Conservation (phyloP, 1,140 invertebrate genomes). For the Chelonus insularis region DNA sequence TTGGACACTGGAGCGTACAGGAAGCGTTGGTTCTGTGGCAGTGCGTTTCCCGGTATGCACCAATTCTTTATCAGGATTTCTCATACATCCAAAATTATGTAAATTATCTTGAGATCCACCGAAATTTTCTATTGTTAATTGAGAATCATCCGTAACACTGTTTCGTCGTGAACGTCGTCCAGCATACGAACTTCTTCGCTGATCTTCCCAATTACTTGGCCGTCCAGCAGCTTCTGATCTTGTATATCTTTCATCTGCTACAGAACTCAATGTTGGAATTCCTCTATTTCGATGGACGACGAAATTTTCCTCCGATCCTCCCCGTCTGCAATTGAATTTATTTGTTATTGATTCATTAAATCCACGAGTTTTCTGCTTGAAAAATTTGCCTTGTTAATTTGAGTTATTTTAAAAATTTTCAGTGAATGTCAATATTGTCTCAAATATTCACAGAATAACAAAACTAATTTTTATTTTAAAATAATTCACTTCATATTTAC, state of each 20-base stretch:
- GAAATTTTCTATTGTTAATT: slow-evolving; percentile 89
- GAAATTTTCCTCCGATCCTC: slow-evolving; percentile 68
- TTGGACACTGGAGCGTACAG: slow-evolving; percentile 71
- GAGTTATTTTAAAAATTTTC: no score
- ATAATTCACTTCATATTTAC: slow-evolving; percentile 41
- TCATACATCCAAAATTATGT: slow-evolving; percentile 62
- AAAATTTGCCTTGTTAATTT: no score
- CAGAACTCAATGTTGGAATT: slow-evolving; percentile 76
- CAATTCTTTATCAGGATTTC: slow-evolving; percentile 78
- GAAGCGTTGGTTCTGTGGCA: slow-evolving; percentile 61
- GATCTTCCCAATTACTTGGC: slow-evolving; percentile 82
- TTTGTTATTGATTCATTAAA: slow-evolving; percentile 6
- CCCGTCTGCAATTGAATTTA: slow-evolving; percentile 37
- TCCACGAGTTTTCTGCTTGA: neutral
- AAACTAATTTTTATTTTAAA: no score
- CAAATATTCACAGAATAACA: no score
- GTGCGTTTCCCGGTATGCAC: slow-evolving; percentile 64
- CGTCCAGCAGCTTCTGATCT: slow-evolving; percentile 73
- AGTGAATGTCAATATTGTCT: no score
- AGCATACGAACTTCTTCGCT: slow-evolving; percentile 72
- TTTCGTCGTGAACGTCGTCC: slow-evolving; percentile 81
- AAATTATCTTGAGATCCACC: slow-evolving; percentile 77
- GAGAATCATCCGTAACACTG: slow-evolving; percentile 84
- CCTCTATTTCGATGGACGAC: slow-evolving; percentile 78
- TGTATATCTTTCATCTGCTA: slow-evolving; percentile 59